phyloP scores from a whole-genome alignment of 1,140 invertebrate species.

The Physella acuta region DNA sequence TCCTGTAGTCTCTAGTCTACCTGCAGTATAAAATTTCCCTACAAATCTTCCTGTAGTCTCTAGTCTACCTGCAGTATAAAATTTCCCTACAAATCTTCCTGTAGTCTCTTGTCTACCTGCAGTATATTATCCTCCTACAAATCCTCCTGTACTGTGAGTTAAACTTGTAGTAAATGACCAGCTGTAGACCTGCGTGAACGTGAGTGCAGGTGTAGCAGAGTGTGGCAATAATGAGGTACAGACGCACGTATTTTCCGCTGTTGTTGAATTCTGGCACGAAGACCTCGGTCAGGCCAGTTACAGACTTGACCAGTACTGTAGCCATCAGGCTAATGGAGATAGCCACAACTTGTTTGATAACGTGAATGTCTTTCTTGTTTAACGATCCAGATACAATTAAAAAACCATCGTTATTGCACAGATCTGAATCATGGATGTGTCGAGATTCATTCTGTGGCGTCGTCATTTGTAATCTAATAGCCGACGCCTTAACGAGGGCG shows the following conservation, averaged over 20 bases:
- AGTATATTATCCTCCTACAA: neutral
- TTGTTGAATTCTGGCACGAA: neutral
- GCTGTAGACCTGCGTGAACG: neutral
- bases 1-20: no score
- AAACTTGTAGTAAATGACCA: neutral
- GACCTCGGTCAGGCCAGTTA: neutral
- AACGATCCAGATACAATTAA: no score
- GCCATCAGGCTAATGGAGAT: neutral
- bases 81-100: no score
- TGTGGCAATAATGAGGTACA: neutral
- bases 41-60: no score
- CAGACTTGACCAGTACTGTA: neutral
- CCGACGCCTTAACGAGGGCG: neutral
- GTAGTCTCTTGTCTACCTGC: no score
- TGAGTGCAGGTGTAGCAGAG: neutral
- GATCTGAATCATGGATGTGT: no score
- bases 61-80: no score
- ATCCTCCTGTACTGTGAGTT: neutral
- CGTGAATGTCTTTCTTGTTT: no score
- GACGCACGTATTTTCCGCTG: neutral
- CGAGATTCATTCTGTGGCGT: no score
- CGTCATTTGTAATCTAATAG: neutral
- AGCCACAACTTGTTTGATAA: neutral
- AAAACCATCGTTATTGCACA: no score
- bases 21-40: no score